Evolutionary conservation across 2,113 vertebrate genomes (phyloP).

Genomic region (Numenius arquata): DNA sequence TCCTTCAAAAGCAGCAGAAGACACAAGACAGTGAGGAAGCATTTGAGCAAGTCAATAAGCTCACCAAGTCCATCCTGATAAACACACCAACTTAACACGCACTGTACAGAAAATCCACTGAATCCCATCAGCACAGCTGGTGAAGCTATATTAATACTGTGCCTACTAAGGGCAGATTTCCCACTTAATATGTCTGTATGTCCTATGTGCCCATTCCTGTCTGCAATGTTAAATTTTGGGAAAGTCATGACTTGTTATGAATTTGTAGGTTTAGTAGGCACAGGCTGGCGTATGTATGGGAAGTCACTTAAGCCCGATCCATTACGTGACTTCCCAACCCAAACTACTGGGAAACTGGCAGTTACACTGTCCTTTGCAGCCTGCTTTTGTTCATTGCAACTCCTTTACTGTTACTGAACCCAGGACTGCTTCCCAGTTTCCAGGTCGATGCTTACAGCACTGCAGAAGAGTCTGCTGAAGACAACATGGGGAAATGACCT

Average conservation of each 20-base stretch:
- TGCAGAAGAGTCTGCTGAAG: neutral
- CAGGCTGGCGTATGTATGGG: accelerated
- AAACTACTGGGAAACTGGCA: neutral
- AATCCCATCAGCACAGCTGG: neutral
- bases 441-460: neutral
- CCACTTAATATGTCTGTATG: neutral
- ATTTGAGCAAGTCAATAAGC: neutral
- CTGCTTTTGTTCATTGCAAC: neutral
- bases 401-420: neutral
- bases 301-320: neutral
- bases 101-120: neutral
- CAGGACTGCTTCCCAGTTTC: neutral
- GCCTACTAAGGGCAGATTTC: neutral
- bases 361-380: neutral
- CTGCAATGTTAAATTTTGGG: neutral
- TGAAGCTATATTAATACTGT: neutral
- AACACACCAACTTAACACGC: accelerated
- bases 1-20: neutral
- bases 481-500: neutral
- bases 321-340: neutral
- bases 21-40: neutral
- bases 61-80: neutral
- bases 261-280: neutral
- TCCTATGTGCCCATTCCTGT: neutral
- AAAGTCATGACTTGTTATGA: neutral